These are phyloP conservation scores for Holothuria leucospilota DNA, from an alignment of 53 echinoderm and acorn worm genomes.

Conservation along the genomic window DNA sequence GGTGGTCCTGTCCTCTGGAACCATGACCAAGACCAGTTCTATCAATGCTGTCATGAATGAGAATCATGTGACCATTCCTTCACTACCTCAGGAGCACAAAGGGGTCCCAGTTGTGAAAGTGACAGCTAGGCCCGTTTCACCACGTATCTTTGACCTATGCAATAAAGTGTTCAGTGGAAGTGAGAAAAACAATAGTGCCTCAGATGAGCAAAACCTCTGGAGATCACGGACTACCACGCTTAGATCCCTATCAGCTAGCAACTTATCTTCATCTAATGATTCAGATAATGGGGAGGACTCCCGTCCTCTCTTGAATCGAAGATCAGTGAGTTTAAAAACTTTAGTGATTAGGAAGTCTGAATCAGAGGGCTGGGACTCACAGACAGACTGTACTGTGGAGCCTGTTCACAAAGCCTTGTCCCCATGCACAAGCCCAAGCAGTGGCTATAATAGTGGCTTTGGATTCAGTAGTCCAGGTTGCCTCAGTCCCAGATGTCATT, in stretches of 20 bases:
- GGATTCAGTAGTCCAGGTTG: conserved; percentile 88
- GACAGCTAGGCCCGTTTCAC: conserved; percentile 90
- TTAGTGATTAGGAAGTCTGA: conserved; percentile 21
- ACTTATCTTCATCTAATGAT: conserved; percentile 55
- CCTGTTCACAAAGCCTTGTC: conserved; percentile 15
- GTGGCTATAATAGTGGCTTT: conserved; percentile 94
- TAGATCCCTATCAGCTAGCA: conserved; percentile 77
- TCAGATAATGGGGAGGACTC: conserved; percentile 52
- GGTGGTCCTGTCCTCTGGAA: conserved; percentile 20
- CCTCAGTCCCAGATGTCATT: conserved; percentile 88
- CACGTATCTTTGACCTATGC: conserved; percentile 88
- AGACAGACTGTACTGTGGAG: background rate
- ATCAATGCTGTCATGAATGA: conserved; percentile 34
- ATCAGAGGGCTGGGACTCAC: background rate
- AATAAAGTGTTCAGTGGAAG: conserved; percentile 71
- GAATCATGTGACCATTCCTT: no score
- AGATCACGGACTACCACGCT: conserved; percentile 48
- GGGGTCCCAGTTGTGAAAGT: conserved; percentile 52
- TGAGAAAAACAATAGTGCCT: conserved; percentile 40
- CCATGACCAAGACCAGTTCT: conserved; percentile 37
- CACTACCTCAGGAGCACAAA: conserved; percentile 26
- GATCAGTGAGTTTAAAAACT: conserved; percentile 76
- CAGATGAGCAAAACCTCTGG: conserved; percentile 12
- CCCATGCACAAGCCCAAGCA: conserved; percentile 82
- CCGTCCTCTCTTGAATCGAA: conserved; percentile 58